Conservation (phyloP, 2,797 vertebrate genomes). For the Chiloscyllium punctatum region DNA sequence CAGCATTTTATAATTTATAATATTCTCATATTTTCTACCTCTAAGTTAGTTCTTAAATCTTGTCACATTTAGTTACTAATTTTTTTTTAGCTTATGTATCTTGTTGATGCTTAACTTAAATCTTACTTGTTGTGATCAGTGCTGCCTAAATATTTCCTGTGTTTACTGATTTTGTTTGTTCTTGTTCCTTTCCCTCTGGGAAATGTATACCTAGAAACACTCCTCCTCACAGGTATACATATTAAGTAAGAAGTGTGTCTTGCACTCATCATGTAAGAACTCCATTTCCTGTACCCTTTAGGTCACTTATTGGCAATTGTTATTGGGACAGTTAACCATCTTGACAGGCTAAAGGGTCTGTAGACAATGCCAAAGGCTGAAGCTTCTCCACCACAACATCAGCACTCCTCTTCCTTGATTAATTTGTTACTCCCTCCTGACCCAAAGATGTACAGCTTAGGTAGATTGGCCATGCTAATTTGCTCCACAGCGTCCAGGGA, state of each 20-base stretch:
- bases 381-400: too few species aligned
- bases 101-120: not conserved
- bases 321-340: not conserved
- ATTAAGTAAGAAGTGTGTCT: not conserved
- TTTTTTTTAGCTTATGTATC: not conserved
- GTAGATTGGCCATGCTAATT: too few species aligned
- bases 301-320: not conserved
- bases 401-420: not conserved
- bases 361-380: not conserved
- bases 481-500: too few species aligned
- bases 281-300: not conserved
- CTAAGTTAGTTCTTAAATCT: not conserved
- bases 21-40: not conserved
- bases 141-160: not conserved
- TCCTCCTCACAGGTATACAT: not conserved
- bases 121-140: not conserved
- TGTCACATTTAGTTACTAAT: not conserved
- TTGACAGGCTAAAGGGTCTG: not conserved
- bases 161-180: not conserved
- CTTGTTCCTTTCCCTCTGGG: not conserved
- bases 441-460: too few species aligned
- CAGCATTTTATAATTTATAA: not conserved
- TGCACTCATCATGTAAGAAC: not conserved
- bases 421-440: not conserved
- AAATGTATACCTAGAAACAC: too few species aligned